phyloP scores from a whole-genome alignment of 2,888 invertebrate genomes.

The Ommatoiulus sabulosus region DNA sequence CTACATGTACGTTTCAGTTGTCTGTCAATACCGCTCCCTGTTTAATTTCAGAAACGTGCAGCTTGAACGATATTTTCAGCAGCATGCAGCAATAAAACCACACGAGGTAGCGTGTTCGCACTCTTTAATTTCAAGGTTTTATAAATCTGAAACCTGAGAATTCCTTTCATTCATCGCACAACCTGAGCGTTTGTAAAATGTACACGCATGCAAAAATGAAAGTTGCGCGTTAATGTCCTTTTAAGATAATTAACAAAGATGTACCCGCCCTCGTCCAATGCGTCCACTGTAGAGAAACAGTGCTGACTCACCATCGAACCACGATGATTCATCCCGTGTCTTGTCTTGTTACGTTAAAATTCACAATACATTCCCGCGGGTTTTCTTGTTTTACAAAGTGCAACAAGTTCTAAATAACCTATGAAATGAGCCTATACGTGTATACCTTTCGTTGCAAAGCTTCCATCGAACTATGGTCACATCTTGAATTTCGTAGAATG shows the following conservation, averaged over 20 bases:
- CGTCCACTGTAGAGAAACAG: background rate
- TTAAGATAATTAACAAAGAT: conserved; percentile 26
- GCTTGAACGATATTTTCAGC: background rate
- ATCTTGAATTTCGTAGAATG: too few species aligned
- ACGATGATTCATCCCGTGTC: background rate
- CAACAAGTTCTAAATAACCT: background rate
- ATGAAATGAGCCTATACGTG: background rate
- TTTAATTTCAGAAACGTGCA: background rate
- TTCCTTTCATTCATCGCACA: background rate
- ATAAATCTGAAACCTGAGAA: background rate
- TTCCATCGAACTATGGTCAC: background rate
- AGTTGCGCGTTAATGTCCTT: conserved; percentile 18
- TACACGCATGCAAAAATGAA: background rate
- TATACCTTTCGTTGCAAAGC: background rate
- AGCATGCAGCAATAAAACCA: conserved; percentile 25
- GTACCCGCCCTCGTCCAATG: conserved; percentile 15
- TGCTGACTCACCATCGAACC: conserved; percentile 38
- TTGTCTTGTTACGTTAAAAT: background rate
- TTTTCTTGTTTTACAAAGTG: background rate
- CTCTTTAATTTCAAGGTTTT: background rate
- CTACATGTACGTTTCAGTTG: background rate
- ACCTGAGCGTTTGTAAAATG: background rate
- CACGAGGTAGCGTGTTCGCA: background rate
- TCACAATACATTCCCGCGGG: background rate
- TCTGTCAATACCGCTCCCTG: background rate